Evolutionary conservation across 2,113 vertebrate genomes (phyloP).

Genomic region (Dromaius novaehollandiae): DNA sequence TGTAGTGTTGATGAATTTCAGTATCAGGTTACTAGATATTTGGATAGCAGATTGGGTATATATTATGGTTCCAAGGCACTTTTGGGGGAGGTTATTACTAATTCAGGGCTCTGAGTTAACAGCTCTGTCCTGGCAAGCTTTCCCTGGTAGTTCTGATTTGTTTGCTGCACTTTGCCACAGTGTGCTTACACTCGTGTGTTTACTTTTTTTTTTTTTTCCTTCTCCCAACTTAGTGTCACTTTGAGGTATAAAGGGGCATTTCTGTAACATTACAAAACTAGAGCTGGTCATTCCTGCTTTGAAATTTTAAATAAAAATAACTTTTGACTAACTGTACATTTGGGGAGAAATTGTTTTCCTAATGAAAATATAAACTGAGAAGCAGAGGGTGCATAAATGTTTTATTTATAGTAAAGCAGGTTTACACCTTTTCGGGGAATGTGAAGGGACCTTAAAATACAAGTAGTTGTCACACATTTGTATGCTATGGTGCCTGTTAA

Average conservation of each 20-base stretch:
- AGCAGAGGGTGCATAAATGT: neutral
- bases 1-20: neutral
- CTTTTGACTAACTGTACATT: neutral
- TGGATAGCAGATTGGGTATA: rapidly evolving
- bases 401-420: neutral
- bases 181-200: neutral
- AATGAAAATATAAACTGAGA: neutral
- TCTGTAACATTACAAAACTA: neutral
- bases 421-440: neutral
- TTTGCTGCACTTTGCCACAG: neutral
- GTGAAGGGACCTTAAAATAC: neutral
- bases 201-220: neutral
- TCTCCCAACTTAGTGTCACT: neutral
- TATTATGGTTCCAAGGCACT: neutral
- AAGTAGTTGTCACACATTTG: neutral
- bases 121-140: neutral
- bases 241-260: neutral
- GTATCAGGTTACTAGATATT: neutral
- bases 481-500: neutral
- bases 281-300: neutral
- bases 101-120: neutral
- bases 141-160: neutral
- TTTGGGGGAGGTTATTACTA: neutral
- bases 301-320: neutral
- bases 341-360: neutral